Base-by-base conservation (phyloP, 2,113 vertebrate species). In the Oreotrochilus melanogaster region DNA sequence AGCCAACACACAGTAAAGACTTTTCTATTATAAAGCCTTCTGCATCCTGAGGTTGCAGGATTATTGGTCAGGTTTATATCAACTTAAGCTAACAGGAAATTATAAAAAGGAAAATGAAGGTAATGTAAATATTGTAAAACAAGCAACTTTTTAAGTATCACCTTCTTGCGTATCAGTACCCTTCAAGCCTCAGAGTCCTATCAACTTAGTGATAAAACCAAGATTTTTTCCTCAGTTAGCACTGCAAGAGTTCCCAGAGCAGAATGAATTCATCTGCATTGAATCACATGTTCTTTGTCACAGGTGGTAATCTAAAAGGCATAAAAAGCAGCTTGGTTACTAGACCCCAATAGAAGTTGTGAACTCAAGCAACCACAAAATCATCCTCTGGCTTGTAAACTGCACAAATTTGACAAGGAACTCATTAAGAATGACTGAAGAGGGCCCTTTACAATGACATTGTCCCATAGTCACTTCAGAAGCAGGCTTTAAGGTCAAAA, bases 361-460 rank as follows among this genome's bases (percentile, higher is more conserved):
- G 72, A 94, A 76, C 30, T 7, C 66, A 86, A 66, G 60, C 25
- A 94, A 61, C 58, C 54, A 86, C 42, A 82, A 72, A 90, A 57
- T 37, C 67, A 83, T 83, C 61, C 42, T 72, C 45, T 22, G 33
- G 69, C 67, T 70, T 91, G 86, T 86, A 95, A 95, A 97, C 78
- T 37, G 75, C 86, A 70, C 50, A 86, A 45, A 88, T 84, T 89
- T 93, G 88, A 91, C 89, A 89, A 95, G 78, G 47, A 95, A 95
- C 78, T 89, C 62, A 80, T 96, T 89, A 95, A 67, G 31, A 88
- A 53, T 50, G 50, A 93, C 91, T 31, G 58, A 92, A 62, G 42
- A 86, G 66, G 50, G 45, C 18, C 35, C 35, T 88, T 95, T 87
- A 91, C 0, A 0, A 83, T 69, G 71, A 47, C 78, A 81, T 78